Base-by-base conservation (phyloP, 2,113 vertebrate species). In the Megalops atlanticus region DNA sequence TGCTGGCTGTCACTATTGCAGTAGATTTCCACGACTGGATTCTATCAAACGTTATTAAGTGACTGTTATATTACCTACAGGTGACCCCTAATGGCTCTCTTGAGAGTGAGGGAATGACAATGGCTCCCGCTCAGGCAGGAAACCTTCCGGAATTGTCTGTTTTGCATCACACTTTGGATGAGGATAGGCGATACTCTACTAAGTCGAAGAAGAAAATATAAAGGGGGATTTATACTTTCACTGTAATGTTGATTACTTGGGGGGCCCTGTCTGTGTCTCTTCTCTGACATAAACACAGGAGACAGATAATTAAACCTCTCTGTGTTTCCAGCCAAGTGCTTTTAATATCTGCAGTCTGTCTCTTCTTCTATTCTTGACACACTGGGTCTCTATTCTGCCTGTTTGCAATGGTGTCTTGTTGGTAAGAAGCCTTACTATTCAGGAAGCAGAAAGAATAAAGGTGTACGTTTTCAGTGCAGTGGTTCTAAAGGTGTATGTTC, bases 361-460 rank as follows among this genome's bases (percentile, higher is more conserved):
- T 64, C 58, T n/a, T 64, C n/a, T 64, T 64, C 58, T 64, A 64
- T 64, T 64, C 58, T 64, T 64, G 58, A 64, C 58, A 27, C 58
- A n/a, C 58, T 8, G 58, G 8, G 58, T 64, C 58, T 64, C 58
- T 27, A 10, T 8, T n/a, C 58, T n/a, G 58, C 58, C n/a, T 31
- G 58, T 31, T 11, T 24, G 10, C 58, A 27, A n/a, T 64, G 58
- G 58, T 31, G 58, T 64, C 58, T 64, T 64, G 58, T 27, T 31
- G n/a, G 27, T n/a, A 64, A 64, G n/a, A 8, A 2, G 49, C 27
- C 5, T 18, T 11, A 27, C 8, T 64, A 27, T 64, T 64, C n/a
- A 31, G 31, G n/a, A n/a, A 64, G n/a, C 21, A 24, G n/a, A n/a
- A 64, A 24, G 31, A 8, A 64, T 11, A 54, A 49, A 49, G n/a